Evolutionary conservation across 1,140 invertebrate genomes (phyloP).

Genomic region (Archivesica marissinica): DNA sequence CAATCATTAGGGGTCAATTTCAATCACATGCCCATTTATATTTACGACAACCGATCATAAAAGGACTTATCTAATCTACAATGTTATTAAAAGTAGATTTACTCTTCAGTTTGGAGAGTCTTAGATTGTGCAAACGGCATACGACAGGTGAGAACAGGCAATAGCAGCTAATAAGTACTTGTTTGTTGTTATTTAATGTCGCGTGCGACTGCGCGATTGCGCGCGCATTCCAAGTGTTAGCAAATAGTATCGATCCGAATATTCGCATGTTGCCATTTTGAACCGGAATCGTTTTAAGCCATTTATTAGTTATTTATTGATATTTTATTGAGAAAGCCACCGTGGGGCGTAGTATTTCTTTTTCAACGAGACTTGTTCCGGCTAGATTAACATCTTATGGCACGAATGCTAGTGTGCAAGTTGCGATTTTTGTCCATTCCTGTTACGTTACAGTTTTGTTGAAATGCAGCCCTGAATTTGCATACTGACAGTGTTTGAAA

Average conservation of each 20-base stretch:
- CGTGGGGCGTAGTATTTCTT: slow-evolving; percentile 16
- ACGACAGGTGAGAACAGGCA: slow-evolving; percentile 46
- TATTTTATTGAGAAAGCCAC: slow-evolving; percentile 35
- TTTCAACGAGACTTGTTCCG: not conserved
- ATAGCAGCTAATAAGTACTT: slow-evolving; percentile 43
- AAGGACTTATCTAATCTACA: slow-evolving; percentile 50
- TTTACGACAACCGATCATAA: slow-evolving; percentile 10
- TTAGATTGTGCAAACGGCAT: slow-evolving; percentile 32
- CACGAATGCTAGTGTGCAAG: not conserved
- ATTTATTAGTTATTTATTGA: slow-evolving; percentile 58
- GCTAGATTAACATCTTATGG: slow-evolving; percentile 25
- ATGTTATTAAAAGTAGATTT: slow-evolving; percentile 41
- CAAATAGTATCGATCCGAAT: slow-evolving; percentile 26
- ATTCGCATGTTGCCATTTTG: slow-evolving; percentile 33
- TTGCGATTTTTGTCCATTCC: slow-evolving; percentile 12
- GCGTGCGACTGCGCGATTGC: slow-evolving; percentile 57
- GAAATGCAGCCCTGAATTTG: slow-evolving; percentile 8
- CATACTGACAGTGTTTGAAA: slow-evolving; percentile 25
- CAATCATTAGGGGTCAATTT: slow-evolving; percentile 16
- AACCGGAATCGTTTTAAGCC: slow-evolving; percentile 30
- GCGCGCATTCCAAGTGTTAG: slow-evolving; percentile 44
- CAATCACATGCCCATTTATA: slow-evolving; percentile 5
- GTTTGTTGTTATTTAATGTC: slow-evolving; percentile 61
- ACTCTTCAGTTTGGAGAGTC: slow-evolving; percentile 10
- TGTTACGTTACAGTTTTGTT: not conserved